These are phyloP conservation scores for Calonectris borealis DNA, from an alignment of 2,113 vertebrate species.

Conservation along the genomic window DNA sequence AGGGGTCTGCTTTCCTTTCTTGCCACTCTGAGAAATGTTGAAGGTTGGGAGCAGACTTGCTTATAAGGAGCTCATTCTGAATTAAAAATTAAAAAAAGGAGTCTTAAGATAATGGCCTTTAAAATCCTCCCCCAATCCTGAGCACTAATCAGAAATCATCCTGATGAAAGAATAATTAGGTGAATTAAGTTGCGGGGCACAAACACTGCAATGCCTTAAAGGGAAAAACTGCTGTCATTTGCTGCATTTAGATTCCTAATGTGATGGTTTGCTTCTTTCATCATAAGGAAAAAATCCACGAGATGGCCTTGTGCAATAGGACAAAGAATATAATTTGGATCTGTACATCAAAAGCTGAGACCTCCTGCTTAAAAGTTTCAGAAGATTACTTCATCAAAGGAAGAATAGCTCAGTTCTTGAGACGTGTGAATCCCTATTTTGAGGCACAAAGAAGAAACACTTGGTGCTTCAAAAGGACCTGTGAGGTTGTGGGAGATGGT, in stretches of 20 bases:
- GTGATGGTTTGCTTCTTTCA: not conserved
- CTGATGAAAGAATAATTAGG: not conserved
- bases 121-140: not conserved
- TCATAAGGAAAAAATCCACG: not conserved
- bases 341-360: not conserved
- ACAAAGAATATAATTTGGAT: not conserved
- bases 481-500: not conserved
- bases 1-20: not conserved
- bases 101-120: not conserved
- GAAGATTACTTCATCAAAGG: not conserved
- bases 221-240: not conserved
- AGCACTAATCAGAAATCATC: not conserved
- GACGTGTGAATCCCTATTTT: not conserved
- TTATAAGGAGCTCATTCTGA: not conserved
- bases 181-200: not conserved
- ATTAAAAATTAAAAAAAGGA: not conserved
- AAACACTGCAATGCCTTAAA: not conserved
- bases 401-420: not conserved
- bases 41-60: not conserved
- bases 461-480: not conserved
- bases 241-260: not conserved
- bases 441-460: not conserved
- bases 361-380: not conserved
- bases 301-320: not conserved
- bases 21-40: not conserved